phyloP scores from a whole-genome alignment of 2,888 invertebrate genomes.

The Drosophila atripex region DNA sequence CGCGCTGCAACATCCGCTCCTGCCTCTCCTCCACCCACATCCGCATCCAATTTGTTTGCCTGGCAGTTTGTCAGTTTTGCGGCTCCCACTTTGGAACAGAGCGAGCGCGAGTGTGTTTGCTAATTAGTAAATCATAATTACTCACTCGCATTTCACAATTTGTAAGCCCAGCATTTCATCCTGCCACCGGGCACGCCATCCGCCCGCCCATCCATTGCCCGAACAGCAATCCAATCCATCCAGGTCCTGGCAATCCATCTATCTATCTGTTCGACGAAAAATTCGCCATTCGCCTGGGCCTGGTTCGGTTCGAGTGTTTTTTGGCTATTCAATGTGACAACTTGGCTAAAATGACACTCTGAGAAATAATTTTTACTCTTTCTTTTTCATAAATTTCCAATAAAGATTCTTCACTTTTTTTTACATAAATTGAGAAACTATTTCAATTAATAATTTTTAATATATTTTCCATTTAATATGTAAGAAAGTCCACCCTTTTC shows the following conservation, averaged over 20 bases:
- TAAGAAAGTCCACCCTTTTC: not conserved
- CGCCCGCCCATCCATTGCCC: slow-evolving; percentile 9
- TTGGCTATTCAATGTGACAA: slow-evolving; percentile 34
- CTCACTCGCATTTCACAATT: slow-evolving; percentile 73
- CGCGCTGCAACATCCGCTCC: not conserved
- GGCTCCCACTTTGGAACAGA: slow-evolving; percentile 26
- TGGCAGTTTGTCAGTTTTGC: slow-evolving; percentile 65
- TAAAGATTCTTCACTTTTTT: not conserved
- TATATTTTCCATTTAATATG: not conserved
- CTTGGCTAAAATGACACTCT: slow-evolving; percentile 12
- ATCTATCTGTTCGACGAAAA: slow-evolving; percentile 13
- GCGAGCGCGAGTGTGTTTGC: slow-evolving; percentile 55
- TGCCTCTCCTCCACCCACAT: slow-evolving; percentile 26
- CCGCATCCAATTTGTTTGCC: slow-evolving; percentile 44
- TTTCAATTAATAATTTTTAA: not conserved
- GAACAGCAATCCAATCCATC: slow-evolving; percentile 39
- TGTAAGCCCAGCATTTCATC: slow-evolving; percentile 33
- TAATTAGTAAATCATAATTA: slow-evolving; percentile 78
- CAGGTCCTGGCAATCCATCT: slow-evolving; percentile 29
- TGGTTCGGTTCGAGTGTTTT: slow-evolving; percentile 24
- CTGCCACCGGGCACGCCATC: not conserved
- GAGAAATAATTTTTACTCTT: not conserved
- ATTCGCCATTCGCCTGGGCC: slow-evolving; percentile 10
- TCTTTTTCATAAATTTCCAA: not conserved
- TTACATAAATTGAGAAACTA: not conserved